Evolutionary conservation across 1,140 invertebrate genomes (phyloP).

Genomic region (Cotesia typhae): DNA sequence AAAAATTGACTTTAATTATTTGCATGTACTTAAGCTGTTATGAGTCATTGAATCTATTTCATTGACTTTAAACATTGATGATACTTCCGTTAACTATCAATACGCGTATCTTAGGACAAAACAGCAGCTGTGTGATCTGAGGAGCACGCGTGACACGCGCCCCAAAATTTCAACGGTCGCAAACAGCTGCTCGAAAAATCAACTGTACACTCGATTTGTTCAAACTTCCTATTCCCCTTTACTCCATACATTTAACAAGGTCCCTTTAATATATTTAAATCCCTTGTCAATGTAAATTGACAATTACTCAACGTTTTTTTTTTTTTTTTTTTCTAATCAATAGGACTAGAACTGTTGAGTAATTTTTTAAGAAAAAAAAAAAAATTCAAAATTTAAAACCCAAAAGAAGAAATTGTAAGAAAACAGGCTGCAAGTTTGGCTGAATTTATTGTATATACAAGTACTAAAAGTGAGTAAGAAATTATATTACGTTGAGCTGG

Average conservation of each 20-base stretch:
- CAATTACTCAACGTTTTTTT: too few relatives aligned
- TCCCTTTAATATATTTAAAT: neutral
- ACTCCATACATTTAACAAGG: too few relatives aligned
- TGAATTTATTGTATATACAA: conserved; percentile 35
- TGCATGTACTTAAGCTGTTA: neutral
- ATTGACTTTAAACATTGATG: neutral
- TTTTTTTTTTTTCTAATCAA: too few relatives aligned
- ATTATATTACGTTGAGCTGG: conserved; percentile 24
- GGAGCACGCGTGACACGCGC: conserved; percentile 52
- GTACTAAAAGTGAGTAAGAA: conserved; percentile 34
- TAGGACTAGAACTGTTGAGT: too few relatives aligned
- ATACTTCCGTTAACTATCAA: conserved; percentile 5
- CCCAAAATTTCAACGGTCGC: conserved; percentile 57
- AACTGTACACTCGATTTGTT: conserved; percentile 40
- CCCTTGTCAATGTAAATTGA: neutral
- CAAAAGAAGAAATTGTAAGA: neutral
- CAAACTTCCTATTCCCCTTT: conserved; percentile 43
- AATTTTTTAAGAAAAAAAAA: too few relatives aligned
- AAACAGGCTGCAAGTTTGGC: conserved; percentile 19
- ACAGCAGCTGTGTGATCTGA: conserved; percentile 35
- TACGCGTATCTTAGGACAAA: neutral
- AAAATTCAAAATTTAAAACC: too few relatives aligned
- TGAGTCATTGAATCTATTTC: neutral
- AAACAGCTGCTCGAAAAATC: conserved; percentile 59
- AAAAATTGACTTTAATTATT: neutral